Conservation (phyloP, 2,797 vertebrate genomes). For the Sebastes steindachneri region DNA sequence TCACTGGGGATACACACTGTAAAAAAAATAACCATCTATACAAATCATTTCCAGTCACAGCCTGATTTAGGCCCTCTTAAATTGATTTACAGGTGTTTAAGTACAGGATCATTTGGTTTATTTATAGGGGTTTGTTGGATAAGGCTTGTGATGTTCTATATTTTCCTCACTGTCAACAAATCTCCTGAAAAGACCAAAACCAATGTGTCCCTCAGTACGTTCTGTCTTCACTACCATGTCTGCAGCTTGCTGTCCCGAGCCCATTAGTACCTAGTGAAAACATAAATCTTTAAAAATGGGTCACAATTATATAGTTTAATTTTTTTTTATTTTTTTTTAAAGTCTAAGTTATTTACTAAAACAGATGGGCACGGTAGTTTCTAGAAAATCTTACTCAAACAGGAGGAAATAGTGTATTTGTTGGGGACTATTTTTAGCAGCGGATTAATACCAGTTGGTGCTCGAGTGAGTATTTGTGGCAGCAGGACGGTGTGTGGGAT, state of each 20-base stretch:
- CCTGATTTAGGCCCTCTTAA: not conserved
- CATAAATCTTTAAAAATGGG: too few relatives aligned
- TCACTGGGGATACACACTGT: not conserved
- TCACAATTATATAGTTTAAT: fast-evolving
- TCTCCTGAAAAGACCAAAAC: not conserved
- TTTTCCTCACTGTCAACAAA: not conserved
- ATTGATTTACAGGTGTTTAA: not conserved
- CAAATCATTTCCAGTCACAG: not conserved
- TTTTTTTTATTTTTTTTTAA: too few relatives aligned
- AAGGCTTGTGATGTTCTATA: not conserved
- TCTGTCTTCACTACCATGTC: not conserved
- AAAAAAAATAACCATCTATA: not conserved
- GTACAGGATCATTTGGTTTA: not conserved
- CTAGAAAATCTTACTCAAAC: too few relatives aligned
- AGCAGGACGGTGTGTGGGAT: not conserved
- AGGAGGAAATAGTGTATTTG: too few relatives aligned
- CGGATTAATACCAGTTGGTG: too few relatives aligned
- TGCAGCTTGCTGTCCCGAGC: not conserved
- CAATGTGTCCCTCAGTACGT: not conserved
- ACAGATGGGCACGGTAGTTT: too few relatives aligned
- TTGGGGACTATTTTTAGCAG: too few relatives aligned
- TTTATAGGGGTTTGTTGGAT: not conserved
- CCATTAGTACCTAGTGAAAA: not conserved
- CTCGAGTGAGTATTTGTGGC: too few relatives aligned
- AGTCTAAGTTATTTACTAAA: too few relatives aligned